Evolutionary conservation across 1,140 invertebrate genomes (phyloP), one percentile per base, ranked within the genome.

Genomic region (Drosophila virilis): DNA sequence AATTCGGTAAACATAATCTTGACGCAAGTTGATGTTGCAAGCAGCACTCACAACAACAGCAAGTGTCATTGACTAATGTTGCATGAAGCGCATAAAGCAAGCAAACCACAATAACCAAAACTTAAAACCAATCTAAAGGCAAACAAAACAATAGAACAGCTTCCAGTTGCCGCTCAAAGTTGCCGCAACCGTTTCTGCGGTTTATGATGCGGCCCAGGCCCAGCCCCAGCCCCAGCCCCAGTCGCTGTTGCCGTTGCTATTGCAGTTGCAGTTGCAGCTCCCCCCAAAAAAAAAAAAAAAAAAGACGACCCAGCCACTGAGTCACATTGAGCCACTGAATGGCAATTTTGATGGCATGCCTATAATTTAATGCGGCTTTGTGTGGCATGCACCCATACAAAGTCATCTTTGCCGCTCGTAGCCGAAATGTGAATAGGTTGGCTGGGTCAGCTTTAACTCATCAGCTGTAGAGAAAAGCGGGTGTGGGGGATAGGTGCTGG

Each of bases 1-100:
- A 75, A 71, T 60, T 48, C 13, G 38, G 45, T 54, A 69, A 66
- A 64, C 82, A 81, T 78, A 81, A 81, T 81, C 62, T 81, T 84
- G 80, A 84, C 76, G 80, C 72, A 84, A 83, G 76, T 57, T 68
- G 80, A 83, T 83, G 80, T 83, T 83, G 80, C 80, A 83, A 83
- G 80, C 64, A 58, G 48, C 73, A 37, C 40, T 45, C 22, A 15
- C 65, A 46, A 38, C 33, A 33, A n/a, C 59, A 45, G 52, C 67
- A 68, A 83, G 76, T 83, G 80, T 83, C 80, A 84, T 83, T 83
- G 80, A 83, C 80, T 83, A 84, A 84, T 84, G 80, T 84, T 77
- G 80, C 80, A 84, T 84, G 80, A 83, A 83, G 80, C 80, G 80
- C 76, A 83, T 73, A 84, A 84, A 80, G 80, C 80, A 76, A 51